Base-by-base conservation (phyloP, 2,888 invertebrate genomes). In the Amaurobius ferox region DNA sequence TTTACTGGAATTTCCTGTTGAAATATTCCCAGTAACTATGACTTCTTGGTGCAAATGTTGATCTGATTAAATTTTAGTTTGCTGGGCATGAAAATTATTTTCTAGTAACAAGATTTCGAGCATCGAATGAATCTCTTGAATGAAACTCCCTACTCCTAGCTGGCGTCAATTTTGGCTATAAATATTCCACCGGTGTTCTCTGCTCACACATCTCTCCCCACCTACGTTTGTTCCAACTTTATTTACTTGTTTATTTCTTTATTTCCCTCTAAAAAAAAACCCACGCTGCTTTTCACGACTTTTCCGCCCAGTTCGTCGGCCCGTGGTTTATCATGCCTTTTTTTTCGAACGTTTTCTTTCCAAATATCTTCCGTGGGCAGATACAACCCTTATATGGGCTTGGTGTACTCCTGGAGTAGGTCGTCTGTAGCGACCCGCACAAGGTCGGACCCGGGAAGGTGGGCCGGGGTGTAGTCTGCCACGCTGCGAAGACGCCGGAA, bases 381-480 rank as follows among this genome's bases (percentile, higher is more conserved):
- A 30, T 23, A 62, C 70, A 40, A 48, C 62, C 79, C 79, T 79
- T 79, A 79, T 79, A 64, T 72, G 79, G 79, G 64, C 62, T 62
- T 79, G 29, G 66, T 71, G 16, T 71, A 40, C 28, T 32, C 16
- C 32, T 23, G 28, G 68, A 70, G 78, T 79, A 70, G 79, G 71
- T 44, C 79, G 71, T 23, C 55, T 55, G 35, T 35, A 7, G 5
- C n/a, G n/a, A n/a, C n/a, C 35, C 28, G 28, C 28, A 44, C 61
- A 62, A 70, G 61, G 70, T 29, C 64, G 55, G 55, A 16, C 48
- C 40, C n/a, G 13, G 16, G 7, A 30, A 35, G 39, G 35, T 35
- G 35, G 67, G 67, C 67, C 32, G 32, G 61, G 61, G 26, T 26
- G 2, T 61, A 61, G 23, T 61, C 44, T 55, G 9, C 35, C 2